A percentile compares a stretch with the other conserved stretches of the same genome.
These are phyloP conservation scores for Allolobophora icterica DNA, from an alignment of 2,888 invertebrate species.

Conservation along the genomic window DNA sequence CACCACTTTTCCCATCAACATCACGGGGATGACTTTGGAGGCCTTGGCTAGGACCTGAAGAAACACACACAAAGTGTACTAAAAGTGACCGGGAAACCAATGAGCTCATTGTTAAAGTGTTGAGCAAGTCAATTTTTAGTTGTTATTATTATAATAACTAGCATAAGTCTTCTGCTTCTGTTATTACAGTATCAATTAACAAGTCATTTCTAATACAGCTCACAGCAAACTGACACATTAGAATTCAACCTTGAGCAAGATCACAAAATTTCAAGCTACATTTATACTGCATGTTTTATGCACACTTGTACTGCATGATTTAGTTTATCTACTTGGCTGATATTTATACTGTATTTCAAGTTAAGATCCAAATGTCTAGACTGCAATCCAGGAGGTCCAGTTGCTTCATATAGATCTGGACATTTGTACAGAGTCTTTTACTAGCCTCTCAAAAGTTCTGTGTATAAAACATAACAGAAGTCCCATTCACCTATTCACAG, in stretches of 20 bases:
- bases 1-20: conserved; percentile 95
- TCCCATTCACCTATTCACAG: not conserved
- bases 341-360: not conserved
- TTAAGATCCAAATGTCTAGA: not conserved
- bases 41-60: conserved; percentile 85
- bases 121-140: not conserved
- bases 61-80: not conserved
- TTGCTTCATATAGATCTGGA: not conserved
- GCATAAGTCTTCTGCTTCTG: too few relatives aligned
- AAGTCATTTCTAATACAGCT: not conserved
- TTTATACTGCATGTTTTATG: too few relatives aligned
- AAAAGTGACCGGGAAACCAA: not conserved
- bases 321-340: not conserved
- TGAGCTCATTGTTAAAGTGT: not conserved
- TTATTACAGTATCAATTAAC: not conserved
- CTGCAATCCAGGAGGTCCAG: not conserved
- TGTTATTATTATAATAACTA: not conserved
- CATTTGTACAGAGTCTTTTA: not conserved
- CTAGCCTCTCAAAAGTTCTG: not conserved
- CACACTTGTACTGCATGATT: not conserved
- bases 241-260: not conserved
- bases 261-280: not conserved
- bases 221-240: not conserved
- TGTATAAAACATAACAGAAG: not conserved
- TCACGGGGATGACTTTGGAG: conserved; percentile 83